Evolutionary conservation across 2,113 vertebrate genomes (phyloP).

Genomic region (Pycnonotus jocosus): DNA sequence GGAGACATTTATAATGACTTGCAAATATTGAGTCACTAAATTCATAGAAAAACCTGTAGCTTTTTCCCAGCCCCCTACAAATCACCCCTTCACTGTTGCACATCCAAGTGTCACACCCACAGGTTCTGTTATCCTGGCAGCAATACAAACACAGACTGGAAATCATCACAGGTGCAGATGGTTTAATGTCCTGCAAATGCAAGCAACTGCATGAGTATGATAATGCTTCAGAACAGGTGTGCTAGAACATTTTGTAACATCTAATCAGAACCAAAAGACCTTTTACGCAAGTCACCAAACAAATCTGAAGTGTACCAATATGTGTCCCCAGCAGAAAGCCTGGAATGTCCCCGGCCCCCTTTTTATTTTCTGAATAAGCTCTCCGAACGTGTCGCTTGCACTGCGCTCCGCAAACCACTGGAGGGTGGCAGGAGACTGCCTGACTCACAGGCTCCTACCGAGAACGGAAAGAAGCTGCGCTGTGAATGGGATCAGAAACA

Average conservation of each 20-base stretch:
- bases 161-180: neutral
- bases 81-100: neutral
- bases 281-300: neutral
- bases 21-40: neutral
- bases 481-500: neutral
- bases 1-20: neutral
- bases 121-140: neutral
- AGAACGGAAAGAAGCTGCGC: neutral
- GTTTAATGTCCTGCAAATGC: neutral
- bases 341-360: neutral
- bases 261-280: neutral
- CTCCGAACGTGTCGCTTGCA: neutral
- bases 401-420: neutral
- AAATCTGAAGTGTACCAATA: neutral
- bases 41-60: neutral
- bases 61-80: neutral
- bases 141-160: neutral
- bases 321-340: neutral
- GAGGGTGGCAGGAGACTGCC: constrained; percentile 15
- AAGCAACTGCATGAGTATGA: rapidly evolving
- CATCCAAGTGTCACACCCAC: neutral
- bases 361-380: neutral
- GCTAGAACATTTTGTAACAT: neutral
- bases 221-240: neutral
- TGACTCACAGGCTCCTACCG: neutral